Evolutionary conservation across 2,888 invertebrate genomes (phyloP), one percentile per base, ranked within the genome.

Genomic region (Athripsodes cinereus): DNA sequence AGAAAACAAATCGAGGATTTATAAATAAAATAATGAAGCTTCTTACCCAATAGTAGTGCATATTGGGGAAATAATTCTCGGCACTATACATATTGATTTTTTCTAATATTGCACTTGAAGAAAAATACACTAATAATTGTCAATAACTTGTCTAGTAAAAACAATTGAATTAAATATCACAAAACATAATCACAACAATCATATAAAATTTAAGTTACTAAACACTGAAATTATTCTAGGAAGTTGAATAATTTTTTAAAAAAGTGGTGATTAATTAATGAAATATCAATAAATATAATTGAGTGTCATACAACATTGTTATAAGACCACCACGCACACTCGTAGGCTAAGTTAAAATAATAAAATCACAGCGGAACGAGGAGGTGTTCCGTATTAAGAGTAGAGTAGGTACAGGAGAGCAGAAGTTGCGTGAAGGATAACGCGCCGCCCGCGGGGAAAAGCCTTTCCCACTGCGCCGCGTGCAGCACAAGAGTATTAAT

Each of bases 381-480:
- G 56, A 52, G 46, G 26, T 20, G 34, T 26, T 31, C 52, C 51
- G 57, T 52, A 57, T 56, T 50, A 20, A 40, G 52, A 21, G 31
- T 50, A 21, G n/a, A n/a, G n/a, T n/a, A n/a, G n/a, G n/a, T n/a
- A 22, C 57, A 44, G 57, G 57, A 57, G 57, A 52, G 57, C 57
- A 57, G 52, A 34, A 52, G 51, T 57, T 31, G 57, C 57, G 47
- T 52, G 52, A 46, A 31, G 57, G 56, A 52, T 57, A 52, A 35
- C 57, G 57, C 57, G 57, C 20, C 52, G 52, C 46, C 52, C 52
- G 57, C 57, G 56, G 61, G 62, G 62, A 62, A 62, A 62, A 62
- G 59, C 58, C 55, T 52, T 59, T 52, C 59, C 58, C 62, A 60
- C 62, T 62, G 62, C 58, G 60, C 55, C 55, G 55, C 51, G 53